Percentiles rank a stretch among this genome's conserved stretches.
Conservation (phyloP, 2,797 vertebrate species). For the Neosilurus mollespiculum region DNA sequence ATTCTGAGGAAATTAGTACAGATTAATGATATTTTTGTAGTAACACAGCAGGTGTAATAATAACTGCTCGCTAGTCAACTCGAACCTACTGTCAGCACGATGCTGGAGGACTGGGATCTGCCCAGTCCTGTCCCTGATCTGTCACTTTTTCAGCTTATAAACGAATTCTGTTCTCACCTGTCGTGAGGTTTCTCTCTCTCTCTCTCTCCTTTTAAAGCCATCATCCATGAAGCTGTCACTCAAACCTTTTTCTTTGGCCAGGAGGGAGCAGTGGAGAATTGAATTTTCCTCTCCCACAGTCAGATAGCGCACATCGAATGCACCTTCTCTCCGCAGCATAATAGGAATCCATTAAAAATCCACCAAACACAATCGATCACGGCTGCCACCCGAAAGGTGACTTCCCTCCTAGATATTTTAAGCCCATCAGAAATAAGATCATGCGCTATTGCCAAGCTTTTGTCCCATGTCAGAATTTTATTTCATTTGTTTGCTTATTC, state of each 20-base stretch:
- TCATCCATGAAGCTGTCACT: conserved; percentile 67
- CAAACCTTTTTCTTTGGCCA: conserved; percentile 54
- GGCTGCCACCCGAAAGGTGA: conserved; percentile 44
- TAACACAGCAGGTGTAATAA: neutral
- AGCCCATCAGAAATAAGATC: conserved; percentile 36
- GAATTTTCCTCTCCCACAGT: conserved; percentile 52
- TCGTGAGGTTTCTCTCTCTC: neutral
- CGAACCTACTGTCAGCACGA: neutral
- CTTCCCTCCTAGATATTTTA: conserved; percentile 56
- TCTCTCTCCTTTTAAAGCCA: conserved; percentile 49
- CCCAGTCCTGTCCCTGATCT: neutral
- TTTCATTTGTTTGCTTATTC: neutral
- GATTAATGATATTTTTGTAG: neutral
- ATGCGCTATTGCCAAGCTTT: neutral
- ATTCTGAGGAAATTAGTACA: neutral
- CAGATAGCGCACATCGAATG: conserved; percentile 51
- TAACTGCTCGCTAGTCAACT: neutral
- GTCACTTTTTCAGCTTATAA: conserved; percentile 18
- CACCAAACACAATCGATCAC: conserved; percentile 54
- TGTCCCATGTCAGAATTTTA: neutral
- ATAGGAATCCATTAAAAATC: conserved; percentile 58
- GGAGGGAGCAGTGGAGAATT: conserved; percentile 53
- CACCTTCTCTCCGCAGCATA: conserved; percentile 47
- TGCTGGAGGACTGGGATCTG: conserved; percentile 12
- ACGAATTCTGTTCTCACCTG: conserved; percentile 29